phyloP scores from a whole-genome alignment of 2,797 vertebrate genomes.

The Esox masquinongy region DNA sequence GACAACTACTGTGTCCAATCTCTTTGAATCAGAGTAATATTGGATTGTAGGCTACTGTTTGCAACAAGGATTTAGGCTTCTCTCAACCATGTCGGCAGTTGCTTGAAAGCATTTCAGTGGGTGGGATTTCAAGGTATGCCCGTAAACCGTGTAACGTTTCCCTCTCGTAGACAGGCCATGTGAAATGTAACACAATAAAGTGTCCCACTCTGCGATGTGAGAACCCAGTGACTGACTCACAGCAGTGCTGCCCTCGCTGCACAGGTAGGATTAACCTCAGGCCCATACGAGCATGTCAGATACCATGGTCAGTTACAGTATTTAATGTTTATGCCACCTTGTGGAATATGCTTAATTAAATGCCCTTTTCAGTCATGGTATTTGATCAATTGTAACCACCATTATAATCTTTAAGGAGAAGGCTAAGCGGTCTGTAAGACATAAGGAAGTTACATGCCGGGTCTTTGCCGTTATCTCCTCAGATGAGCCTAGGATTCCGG shows the following conservation, averaged over 20 bases:
- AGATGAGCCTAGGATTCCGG: constrained; percentile 82
- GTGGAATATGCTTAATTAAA: background rate
- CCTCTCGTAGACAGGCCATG: constrained; percentile 73
- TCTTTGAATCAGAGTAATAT: background rate
- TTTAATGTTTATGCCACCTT: background rate
- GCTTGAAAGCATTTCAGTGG: background rate
- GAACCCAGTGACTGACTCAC: constrained; percentile 81
- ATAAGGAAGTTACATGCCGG: background rate
- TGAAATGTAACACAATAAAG: constrained; percentile 88
- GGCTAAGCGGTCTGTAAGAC: too few relatives aligned
- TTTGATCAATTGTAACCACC: background rate
- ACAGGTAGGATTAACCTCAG: constrained; percentile 69
- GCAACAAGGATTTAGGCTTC: constrained; percentile 8
- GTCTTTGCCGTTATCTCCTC: constrained; percentile 23
- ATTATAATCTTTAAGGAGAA: background rate
- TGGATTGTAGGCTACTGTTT: background rate
- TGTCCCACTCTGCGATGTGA: constrained; percentile 85
- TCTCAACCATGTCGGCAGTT: background rate
- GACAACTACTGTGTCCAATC: background rate
- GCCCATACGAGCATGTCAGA: background rate
- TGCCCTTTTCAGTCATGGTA: background rate
- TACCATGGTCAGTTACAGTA: background rate
- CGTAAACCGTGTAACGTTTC: constrained; percentile 32
- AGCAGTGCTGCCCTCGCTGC: constrained; percentile 90
- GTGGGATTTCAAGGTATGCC: constrained; percentile 20